Base-by-base conservation (phyloP, 2,797 vertebrate genomes). In the Sitta carolinensis region DNA sequence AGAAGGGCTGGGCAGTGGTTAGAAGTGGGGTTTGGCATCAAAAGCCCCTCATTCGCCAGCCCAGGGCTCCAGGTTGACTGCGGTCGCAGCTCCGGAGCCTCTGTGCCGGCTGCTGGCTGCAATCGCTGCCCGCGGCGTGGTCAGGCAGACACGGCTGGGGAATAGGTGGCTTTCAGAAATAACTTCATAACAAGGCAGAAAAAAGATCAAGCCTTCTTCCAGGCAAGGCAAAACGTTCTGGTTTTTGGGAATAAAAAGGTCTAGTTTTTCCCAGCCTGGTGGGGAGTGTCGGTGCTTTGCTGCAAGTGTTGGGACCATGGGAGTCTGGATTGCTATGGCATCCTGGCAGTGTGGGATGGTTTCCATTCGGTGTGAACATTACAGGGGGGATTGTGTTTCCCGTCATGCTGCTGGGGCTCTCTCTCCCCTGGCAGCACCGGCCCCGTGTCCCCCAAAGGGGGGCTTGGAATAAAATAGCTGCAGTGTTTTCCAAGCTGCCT, bases 401-500 rank as follows among this genome's bases (percentile, higher is more conserved):
- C 10, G 0, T n/a, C 62, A 7, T 48, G 52, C 69, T 80, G 54
- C 67, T 42, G 81, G 84, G 84, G 47, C 67, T 72, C 50, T 14
- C 57, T 20, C 52, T 38, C n/a, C 52, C 48, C 78, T 3, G 3
- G 66, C 87, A 88, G 61, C 81, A n/a, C 36, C 1, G 0, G 51
- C 34, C 42, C 68, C 1, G 11, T 47, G 76, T 83, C 30, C 85
- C 80, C 70, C 26, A 34, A 51, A 75, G 36, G 0, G 34, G 25
- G 27, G 19, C 11, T 88, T 57, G 84, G 94, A 92, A 86, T 66
- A 64, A 74, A 95, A 94, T 38, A 81, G 55, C 78, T 4, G 1
- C 70, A 62, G 86, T 93, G 87, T 92, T 93, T 94, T 95, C 95
- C 95, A 79, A 89, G 70, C 88, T 29, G 19, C 50, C 85, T 83